Base-by-base conservation (phyloP, 2,113 vertebrate species). In the Nyctereutes procyonoides region DNA sequence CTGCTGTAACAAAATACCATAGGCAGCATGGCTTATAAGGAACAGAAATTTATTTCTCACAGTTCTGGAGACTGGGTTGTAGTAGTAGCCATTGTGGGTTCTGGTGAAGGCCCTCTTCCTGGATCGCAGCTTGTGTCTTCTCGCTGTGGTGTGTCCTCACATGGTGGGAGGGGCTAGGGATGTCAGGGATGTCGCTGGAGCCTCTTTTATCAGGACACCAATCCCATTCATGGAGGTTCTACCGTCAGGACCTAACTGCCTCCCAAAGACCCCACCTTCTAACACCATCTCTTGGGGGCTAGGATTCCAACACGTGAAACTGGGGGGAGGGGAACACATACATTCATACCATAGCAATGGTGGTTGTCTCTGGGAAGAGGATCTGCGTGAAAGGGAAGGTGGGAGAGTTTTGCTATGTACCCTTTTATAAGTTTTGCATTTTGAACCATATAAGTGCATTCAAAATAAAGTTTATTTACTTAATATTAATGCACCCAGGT, bases 141-240 rank as follows among this genome's bases (percentile, higher is more conserved):
- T 60, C n/a, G 1, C 26, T 16, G 58, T 48, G 1, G 17, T 16
- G 58, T 48, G 35, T 77, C 88, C 58, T 89, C 60, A 35, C 58
- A 1, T 8, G 5, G 14, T 13, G 12, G 48, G 26, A n/a, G 20
- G 22, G 32, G 22, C 1, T 17, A 3, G 11, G 14, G 32, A 35
- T 17, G 58, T 55, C 60, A 3, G 11, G 14, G 32, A 35, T 17
- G 58, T 55, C 60, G 1, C 43, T 38, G 16, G 74, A 48, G 32
- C 17, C 43, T 32, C n/a, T 19, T 65, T 90, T 55, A 14, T 55
- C 7, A 62, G 15, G 76, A 10, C 12, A 22, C 22, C 20, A 56
- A 22, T 56, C 51, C n/a, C n/a, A 30, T 81, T 38, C 63, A 20
- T 32, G 12, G 16, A 28, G 77, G 26, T 26, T 24, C n/a, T 62